Base-by-base conservation (phyloP, 2,113 vertebrate genomes). In the Scopus umbretta region DNA sequence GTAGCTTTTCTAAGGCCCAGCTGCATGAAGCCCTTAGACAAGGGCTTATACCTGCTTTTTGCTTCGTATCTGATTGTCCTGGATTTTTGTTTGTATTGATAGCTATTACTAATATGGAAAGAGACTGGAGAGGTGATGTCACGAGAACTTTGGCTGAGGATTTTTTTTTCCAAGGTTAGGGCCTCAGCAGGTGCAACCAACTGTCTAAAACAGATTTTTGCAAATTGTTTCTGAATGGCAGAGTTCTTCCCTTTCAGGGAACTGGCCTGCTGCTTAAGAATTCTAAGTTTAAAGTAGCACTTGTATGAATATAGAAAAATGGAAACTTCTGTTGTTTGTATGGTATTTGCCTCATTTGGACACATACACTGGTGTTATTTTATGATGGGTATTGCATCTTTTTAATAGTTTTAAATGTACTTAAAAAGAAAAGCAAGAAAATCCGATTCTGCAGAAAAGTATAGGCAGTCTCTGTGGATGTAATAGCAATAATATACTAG, bases 361-460 rank as follows among this genome's bases (percentile, higher is more conserved):
- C 62, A 26, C 13, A 21, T 34, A 61, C 25, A 25, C 7, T 23
- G 59, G 10, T 58, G 23, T 19, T 52, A 27, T 67, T 86, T 80
- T 36, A 38, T 62, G 71, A 25, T 2, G 2, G 19, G 5, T 75
- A 10, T 45, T 80, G 17, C 45, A 25, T 56, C 53, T 93, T 86
- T 88, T n/a, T 43, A 75, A 47, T 22, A 55, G 25, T 19, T 16
- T 25, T 80, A 79, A 72, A 82, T 49, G 18, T 53, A 53, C 30
- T 94, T 79, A 56, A 71, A 94, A 85, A 22, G 16, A 92, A 85
- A 86, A 86, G 58, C 20, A 67, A 71, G 68, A 91, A 86, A 85
- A 23, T 73, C 43, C 0, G 2, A 88, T 93, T 92, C 84, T 95
- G 87, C 93, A 92, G 92, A 96, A 96, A 95, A 96, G 95, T 73